Percentiles rank a stretch among this genome's conserved stretches.
Evolutionary conservation across 1,140 invertebrate genomes (phyloP).

Genomic region (Tetramorium simillimum): DNA sequence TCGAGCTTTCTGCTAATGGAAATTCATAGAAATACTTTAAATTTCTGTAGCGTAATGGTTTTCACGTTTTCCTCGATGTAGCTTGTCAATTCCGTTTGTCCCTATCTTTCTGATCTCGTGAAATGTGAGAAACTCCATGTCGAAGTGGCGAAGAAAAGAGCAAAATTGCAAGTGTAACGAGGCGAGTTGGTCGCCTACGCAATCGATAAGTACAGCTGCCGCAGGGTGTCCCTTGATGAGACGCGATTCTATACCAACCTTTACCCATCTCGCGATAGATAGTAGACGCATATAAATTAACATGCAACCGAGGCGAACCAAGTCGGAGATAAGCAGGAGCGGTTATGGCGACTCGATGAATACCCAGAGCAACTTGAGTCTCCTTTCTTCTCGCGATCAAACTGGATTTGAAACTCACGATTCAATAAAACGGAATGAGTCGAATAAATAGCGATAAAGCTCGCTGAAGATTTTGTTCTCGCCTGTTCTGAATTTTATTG

Average conservation of each 20-base stretch:
- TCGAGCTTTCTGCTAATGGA: not conserved
- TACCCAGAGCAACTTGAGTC: conserved; percentile 46
- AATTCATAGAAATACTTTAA: not conserved
- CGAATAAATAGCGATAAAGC: conserved; percentile 73
- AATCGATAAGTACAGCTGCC: conserved; percentile 55
- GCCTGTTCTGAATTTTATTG: not conserved
- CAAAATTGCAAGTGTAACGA: conserved; percentile 2
- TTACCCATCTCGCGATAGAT: conserved; percentile 66
- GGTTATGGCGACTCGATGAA: conserved; percentile 49
- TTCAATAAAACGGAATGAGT: conserved; percentile 69
- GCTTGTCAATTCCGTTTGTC: not conserved
- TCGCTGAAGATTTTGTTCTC: conserved; percentile 33
- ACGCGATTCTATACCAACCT: conserved; percentile 51
- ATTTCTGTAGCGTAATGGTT: not conserved
- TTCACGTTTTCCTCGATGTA: not conserved
- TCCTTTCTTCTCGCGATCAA: not conserved
- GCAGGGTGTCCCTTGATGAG: conserved; percentile 59
- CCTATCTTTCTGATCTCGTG: not conserved
- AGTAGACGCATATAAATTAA: conserved; percentile 70
- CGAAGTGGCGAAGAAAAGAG: not conserved
- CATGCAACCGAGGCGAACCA: not conserved
- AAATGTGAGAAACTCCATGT: not conserved
- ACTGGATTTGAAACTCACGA: conserved; percentile 11
- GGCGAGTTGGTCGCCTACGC: conserved; percentile 61
- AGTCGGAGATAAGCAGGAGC: conserved; percentile 53